phyloP scores from a whole-genome alignment of 1,140 invertebrate genomes.

The Nomia melanderi region DNA sequence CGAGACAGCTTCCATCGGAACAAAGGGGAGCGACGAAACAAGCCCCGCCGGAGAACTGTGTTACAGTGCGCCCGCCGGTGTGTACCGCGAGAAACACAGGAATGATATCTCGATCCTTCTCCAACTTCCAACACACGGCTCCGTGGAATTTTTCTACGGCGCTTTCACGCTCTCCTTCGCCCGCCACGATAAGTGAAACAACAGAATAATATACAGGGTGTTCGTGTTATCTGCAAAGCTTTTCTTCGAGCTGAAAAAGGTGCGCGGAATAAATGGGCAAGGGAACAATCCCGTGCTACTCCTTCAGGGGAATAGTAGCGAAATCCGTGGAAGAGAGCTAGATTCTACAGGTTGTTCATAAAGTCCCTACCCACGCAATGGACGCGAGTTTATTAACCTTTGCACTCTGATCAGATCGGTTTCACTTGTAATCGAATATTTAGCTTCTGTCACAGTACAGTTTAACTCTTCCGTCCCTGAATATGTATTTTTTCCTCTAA shows the following conservation, averaged over 20 bases:
- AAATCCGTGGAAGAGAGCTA: not conserved
- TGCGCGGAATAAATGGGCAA: not conserved
- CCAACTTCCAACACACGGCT: not conserved
- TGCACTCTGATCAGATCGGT: no score
- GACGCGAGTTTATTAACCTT: no score
- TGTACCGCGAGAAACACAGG: not conserved
- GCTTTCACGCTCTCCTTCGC: not conserved
- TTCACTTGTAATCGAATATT: no score
- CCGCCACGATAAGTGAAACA: slow-evolving; percentile 7
- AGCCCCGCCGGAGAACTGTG: not conserved
- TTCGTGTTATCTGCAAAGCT: not conserved
- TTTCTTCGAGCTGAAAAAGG: not conserved
- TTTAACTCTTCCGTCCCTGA: no score
- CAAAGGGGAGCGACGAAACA: slow-evolving; percentile 47
- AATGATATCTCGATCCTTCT: slow-evolving; percentile 11
- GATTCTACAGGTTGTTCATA: not conserved
- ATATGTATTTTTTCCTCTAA: no score
- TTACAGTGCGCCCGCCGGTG: not conserved
- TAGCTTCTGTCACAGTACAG: no score
- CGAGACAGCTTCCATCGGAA: slow-evolving; percentile 34
- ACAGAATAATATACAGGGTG: slow-evolving; percentile 12
- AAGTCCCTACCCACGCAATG: no score
- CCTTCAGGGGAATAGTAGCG: not conserved
- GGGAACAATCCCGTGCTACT: not conserved
- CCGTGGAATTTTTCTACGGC: not conserved